Evolutionary conservation across 2,888 invertebrate genomes (phyloP).

Genomic region (Nipponacmea schrenckii): DNA sequence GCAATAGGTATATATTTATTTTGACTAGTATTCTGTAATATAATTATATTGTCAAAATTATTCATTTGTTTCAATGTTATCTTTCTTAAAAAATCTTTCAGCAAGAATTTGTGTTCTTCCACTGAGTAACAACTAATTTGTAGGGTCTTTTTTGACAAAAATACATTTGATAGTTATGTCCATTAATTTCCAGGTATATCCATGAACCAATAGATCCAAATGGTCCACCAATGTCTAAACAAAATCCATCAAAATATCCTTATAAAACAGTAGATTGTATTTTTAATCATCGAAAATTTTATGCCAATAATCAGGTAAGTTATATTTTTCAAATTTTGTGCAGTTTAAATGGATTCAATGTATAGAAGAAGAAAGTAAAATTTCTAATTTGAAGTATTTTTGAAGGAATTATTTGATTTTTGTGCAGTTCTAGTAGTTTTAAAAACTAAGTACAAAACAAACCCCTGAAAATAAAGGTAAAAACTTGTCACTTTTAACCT

Average conservation of each 20-base stretch:
- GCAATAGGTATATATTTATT: conserved; percentile 57
- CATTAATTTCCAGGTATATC: conserved; percentile 50
- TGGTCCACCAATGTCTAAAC: conserved; percentile 60
- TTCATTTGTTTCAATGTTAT: neutral
- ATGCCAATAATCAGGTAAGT: conserved; percentile 66
- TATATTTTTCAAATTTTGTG: too few relatives aligned
- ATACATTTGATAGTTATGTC: too few relatives aligned
- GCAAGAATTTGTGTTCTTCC: too few relatives aligned
- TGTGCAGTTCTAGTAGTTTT: too few relatives aligned
- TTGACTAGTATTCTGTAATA: too few relatives aligned
- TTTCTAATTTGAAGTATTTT: neutral
- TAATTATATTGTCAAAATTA: neutral
- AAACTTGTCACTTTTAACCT: too few relatives aligned
- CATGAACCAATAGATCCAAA: conserved; percentile 63
- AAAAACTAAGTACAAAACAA: too few relatives aligned
- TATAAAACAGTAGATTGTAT: conserved; percentile 68
- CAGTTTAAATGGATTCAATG: neutral
- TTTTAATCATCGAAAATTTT: conserved; percentile 67
- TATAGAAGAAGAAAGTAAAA: too few relatives aligned
- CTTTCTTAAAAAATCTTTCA: neutral
- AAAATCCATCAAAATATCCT: conserved; percentile 61
- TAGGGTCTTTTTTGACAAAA: too few relatives aligned
- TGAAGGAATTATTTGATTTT: too few relatives aligned
- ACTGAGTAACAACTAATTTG: too few relatives aligned
- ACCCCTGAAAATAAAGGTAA: too few relatives aligned